Conservation (phyloP, 2,888 invertebrate genomes). For the Drosophila longiperda region DNA sequence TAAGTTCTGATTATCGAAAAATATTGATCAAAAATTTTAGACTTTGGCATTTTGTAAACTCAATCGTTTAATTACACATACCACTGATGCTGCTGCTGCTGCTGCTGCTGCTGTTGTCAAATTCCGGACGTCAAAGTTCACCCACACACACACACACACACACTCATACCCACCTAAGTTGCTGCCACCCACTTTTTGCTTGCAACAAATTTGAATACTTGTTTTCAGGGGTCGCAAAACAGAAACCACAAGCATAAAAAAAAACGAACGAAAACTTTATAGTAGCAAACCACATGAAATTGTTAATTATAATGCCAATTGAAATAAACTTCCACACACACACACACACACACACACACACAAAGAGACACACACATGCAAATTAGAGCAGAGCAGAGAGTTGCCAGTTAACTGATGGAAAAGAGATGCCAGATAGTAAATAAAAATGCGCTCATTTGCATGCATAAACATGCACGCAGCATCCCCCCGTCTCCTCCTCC, state of each 20-base stretch:
- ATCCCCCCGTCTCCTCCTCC: slow-evolving; percentile 4
- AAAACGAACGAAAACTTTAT: slow-evolving; percentile 1
- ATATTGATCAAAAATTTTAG: background rate
- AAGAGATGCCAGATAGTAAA: slow-evolving; percentile 16
- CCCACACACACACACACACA: background rate
- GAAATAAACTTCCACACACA: slow-evolving; percentile 50
- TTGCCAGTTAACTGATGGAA: background rate
- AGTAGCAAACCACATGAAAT: slow-evolving; percentile 61
- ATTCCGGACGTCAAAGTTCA: background rate
- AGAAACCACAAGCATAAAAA: slow-evolving; percentile 1
- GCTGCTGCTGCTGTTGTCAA: background rate
- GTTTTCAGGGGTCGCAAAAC: slow-evolving; percentile 6
- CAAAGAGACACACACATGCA: background rate
- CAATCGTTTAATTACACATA: slow-evolving; percentile 37
- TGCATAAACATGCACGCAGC: slow-evolving; percentile 49
- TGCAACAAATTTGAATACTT: slow-evolving; percentile 10
- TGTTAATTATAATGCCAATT: slow-evolving; percentile 75
- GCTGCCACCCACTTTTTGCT: background rate
- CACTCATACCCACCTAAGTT: background rate
- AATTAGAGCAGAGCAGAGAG: background rate
- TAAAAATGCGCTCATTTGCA: slow-evolving; percentile 51
- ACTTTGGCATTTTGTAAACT: slow-evolving; percentile 19
- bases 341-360: slow-evolving; percentile 8
- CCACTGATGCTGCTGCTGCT: background rate
- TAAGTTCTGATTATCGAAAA: slow-evolving; percentile 31